Conservation (phyloP, 1,140 invertebrate genomes). For the Cataglyphis hispanica region DNA sequence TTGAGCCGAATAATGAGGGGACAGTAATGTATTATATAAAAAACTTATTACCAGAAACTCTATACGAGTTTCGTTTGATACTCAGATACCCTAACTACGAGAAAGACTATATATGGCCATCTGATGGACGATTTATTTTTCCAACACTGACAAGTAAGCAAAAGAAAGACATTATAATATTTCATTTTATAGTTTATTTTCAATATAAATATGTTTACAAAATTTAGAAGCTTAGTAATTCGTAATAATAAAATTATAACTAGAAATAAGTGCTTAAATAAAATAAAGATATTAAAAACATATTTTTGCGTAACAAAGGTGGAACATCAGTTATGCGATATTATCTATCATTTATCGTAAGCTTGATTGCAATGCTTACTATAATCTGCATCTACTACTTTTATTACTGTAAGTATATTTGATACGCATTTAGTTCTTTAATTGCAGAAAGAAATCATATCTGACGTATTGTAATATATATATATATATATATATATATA, state of each 20-base stretch:
- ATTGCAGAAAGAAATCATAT: neutral
- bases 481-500: too few relatives aligned
- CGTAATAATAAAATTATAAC: neutral
- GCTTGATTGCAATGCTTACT: conserved; percentile 87
- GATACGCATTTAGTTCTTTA: neutral
- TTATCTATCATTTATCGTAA: conserved; percentile 88
- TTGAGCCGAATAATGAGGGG: conserved; percentile 35
- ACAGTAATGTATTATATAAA: conserved; percentile 66
- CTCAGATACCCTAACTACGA: conserved; percentile 89
- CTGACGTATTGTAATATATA: too few relatives aligned
- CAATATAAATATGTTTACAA: neutral
- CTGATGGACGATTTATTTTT: too few relatives aligned
- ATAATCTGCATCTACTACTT: conserved; percentile 84
- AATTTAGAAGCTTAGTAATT: neutral
- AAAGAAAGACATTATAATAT: neutral
- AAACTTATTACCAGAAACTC: conserved; percentile 89
- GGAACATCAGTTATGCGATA: conserved; percentile 89
- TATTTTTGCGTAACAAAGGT: conserved; percentile 79
- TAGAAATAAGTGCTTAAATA: neutral
- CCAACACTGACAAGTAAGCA: too few relatives aligned
- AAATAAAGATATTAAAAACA: neutral
- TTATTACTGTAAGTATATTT: conserved; percentile 81
- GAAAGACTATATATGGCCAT: conserved; percentile 85
- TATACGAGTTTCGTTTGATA: conserved; percentile 91
- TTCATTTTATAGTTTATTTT: neutral